Percentiles rank a stretch among this genome's conserved stretches.
These are phyloP conservation scores for Linepithema humile DNA, from an alignment of 1,140 invertebrate genomes.

Conservation along the genomic window DNA sequence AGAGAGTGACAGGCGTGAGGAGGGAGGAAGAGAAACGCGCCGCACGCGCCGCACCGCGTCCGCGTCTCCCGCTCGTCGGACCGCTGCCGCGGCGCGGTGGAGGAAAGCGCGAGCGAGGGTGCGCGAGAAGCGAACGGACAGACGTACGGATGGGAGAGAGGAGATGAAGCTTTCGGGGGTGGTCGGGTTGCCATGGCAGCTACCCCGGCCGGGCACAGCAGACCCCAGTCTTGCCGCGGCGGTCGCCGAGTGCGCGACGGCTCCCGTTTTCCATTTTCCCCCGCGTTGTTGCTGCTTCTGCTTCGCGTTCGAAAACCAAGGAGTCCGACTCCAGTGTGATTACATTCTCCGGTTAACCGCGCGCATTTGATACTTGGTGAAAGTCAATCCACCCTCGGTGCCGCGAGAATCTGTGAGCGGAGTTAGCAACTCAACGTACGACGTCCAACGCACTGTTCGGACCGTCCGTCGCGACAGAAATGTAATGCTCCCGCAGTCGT, in stretches of 20 bases:
- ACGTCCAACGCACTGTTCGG: neutral
- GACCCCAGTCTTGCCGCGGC: conserved; percentile 80
- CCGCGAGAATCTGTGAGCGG: conserved; percentile 25
- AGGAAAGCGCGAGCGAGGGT: conserved; percentile 33
- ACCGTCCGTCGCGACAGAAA: conserved; percentile 31
- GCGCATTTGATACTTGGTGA: conserved; percentile 12
- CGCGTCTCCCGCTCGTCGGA: neutral
- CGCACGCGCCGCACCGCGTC: conserved; percentile 19
- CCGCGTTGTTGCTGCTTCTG: conserved; percentile 26
- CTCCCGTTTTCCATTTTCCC: conserved; percentile 33
- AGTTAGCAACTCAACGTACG: neutral
- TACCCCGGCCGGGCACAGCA: conserved; percentile 80
- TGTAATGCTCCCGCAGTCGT: conserved; percentile 32
- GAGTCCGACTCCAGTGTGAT: conserved; percentile 1
- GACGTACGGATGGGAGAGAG: conserved; percentile 36
- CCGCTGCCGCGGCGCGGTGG: conserved; percentile 3
- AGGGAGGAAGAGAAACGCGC: conserved; percentile 29
- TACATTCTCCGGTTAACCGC: neutral
- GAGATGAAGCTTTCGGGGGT: conserved; percentile 75
- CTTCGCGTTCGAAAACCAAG: neutral
- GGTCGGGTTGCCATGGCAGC: conserved; percentile 81
- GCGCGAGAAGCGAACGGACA: conserved; percentile 20
- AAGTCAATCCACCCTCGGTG: conserved; percentile 23
- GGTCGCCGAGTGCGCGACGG: conserved; percentile 70
- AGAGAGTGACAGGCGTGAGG: neutral